Evolutionary conservation across 2,113 vertebrate species (phyloP), one percentile per base, ranked within the genome.

Genomic region (Solea solea): DNA sequence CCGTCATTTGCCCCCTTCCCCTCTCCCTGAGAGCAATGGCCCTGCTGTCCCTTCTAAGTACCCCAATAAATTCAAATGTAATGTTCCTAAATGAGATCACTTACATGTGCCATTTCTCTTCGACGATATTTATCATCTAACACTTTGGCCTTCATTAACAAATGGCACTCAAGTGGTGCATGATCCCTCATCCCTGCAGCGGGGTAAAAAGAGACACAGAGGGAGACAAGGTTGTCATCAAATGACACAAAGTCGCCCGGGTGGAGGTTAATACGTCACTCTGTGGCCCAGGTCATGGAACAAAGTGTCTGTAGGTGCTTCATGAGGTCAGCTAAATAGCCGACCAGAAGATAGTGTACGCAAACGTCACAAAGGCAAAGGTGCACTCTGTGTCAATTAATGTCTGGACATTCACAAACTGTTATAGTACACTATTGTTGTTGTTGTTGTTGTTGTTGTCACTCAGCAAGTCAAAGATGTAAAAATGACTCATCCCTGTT

Each of bases 81-180:
- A 93, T 90, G 90, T 84, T 90, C 80, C 88, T 89, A 91, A 93
- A 94, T 93, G 90, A 93, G 89, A 93, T 94, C 92, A 93, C 91
- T 92, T 94, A 92, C 91, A 90, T 90, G 91, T 94, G 90, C 89
- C 91, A 89, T 94, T 94, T 92, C 90, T 93, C 91, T 88, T 89
- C 89, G 76, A 69, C 76, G 85, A 86, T 93, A 93, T 93, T 94
- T 94, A 93, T 93, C 92, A 94, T 91, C 89, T 84, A 88, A 91
- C 90, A 92, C 91, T 88, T 92, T 93, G 92, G 93, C 92, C 93
- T 93, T 94, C 93, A 94, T 94, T 94, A 94, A 92, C 89, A 93
- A 94, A 93, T 91, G 90, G 90, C 90, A 89, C 91, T 92, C 82
- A 77, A 85, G 76, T 53, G 74, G 74, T 65, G 79, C 71, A 81